Evolutionary conservation across 2,888 invertebrate species (phyloP), one percentile per base, ranked within the genome.

Genomic region (Tenthredo livida): DNA sequence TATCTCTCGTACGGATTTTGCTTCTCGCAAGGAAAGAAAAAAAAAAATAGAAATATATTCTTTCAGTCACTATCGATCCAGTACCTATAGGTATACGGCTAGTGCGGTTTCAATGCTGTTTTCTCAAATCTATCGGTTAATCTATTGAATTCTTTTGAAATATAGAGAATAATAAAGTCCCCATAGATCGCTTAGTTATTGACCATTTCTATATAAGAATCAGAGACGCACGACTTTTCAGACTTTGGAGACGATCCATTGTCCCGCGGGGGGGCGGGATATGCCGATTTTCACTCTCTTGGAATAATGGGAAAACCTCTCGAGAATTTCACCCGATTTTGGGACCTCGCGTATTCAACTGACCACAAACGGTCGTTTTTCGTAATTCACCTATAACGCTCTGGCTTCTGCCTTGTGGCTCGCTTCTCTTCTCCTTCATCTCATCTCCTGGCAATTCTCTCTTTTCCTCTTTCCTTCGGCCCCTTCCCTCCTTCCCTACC

Each of bases 281-380:
- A 61, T 21, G 47, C 12, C 67, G 33, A 83, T 83, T 67, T 83
- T 61, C 21, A 10, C 25, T 70, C 25, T 47, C 29, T 43, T n/a
- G 15, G 21, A 25, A 80, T 40, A 70, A 50, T 43, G 70, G 67
- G 7, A 33, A 83, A 83, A 83, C 83, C 83, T 83, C 83, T 83
- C 67, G 83, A 83, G 67, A 83, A 83, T 83, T 73, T 73, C 43
- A 70, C 65, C 83, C 43, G 43, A 70, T 67, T 50, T 54, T 83
- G 17, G 67, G 43, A 15, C 25, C 67, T 29, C 67, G 67, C 61
- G 21, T 40, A 83, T 83, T 43, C n/a, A 80, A 80, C 67, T 83
- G 65, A 83, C 83, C 83, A 70, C 83, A 83, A 83, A 83, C 83
- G 67, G 65, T 83, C 83, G 67, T 83, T 83, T 83, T 67, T 67